Conservation (phyloP, 2,113 vertebrate species). For the Odocoileus hemionus region DNA sequence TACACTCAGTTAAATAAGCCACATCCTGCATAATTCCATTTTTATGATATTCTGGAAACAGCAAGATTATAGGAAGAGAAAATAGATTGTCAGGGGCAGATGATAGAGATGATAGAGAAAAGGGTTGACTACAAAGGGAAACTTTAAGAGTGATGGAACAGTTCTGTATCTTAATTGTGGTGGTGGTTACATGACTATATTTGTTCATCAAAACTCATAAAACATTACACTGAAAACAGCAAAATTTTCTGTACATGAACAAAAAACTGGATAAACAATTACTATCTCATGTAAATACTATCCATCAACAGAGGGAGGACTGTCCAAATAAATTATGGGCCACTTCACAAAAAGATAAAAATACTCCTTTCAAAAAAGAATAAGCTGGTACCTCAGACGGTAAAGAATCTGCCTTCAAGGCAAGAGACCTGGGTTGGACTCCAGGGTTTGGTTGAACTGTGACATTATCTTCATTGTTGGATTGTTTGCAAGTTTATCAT, state of each 20-base stretch:
- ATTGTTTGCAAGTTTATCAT: no score
- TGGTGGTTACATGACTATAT: neutral
- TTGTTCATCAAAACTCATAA: neutral
- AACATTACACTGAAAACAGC: neutral
- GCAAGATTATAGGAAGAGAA: neutral
- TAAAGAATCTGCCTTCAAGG: neutral
- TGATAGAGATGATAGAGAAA: neutral
- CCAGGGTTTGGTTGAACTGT: no score
- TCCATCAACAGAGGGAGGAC: neutral
- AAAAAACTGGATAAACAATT: neutral
- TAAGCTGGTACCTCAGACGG: neutral
- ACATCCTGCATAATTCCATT: neutral
- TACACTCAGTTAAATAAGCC: neutral
- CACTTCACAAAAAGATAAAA: slow-evolving; percentile 12
- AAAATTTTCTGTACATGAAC: neutral
- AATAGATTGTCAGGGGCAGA: neutral
- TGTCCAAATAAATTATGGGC: neutral
- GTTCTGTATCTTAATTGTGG: neutral
- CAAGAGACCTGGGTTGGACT: neutral
- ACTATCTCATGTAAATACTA: neutral
- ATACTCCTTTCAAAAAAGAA: neutral
- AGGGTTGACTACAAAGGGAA: neutral
- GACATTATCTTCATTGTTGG: no score
- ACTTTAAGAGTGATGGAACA: neutral
- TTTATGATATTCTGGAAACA: neutral